Conservation (phyloP, 1,140 invertebrate species). For the Atta cephalotes region DNA sequence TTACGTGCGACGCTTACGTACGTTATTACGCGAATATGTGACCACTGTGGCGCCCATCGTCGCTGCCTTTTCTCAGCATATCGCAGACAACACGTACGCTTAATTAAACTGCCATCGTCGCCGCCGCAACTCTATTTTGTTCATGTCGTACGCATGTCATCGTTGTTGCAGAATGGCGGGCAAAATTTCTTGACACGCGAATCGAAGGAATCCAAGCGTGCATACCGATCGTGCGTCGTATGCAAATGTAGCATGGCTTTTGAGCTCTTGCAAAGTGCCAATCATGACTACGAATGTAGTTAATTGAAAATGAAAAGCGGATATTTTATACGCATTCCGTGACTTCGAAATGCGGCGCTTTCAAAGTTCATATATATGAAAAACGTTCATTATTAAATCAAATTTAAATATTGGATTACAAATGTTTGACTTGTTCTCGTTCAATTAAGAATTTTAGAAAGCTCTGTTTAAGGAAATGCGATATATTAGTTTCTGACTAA, state of each 20-base stretch:
- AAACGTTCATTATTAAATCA: slow-evolving; percentile 14
- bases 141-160: slow-evolving; percentile 17
- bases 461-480: neutral
- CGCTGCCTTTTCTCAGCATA: slow-evolving; percentile 59
- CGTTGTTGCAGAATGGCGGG: slow-evolving; percentile 19
- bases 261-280: slow-evolving; percentile 46
- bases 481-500: slow-evolving; percentile 30
- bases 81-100: slow-evolving; percentile 65
- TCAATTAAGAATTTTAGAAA: slow-evolving; percentile 32
- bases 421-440: neutral
- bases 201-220: slow-evolving; percentile 41
- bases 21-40: slow-evolving; percentile 74
- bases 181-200: slow-evolving; percentile 60
- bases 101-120: slow-evolving; percentile 71
- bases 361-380: neutral
- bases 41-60: slow-evolving; percentile 32
- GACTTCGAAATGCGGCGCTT: neutral
- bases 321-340: slow-evolving; percentile 20
- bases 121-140: slow-evolving; percentile 36
- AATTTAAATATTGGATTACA: slow-evolving; percentile 26
- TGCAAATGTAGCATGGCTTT: slow-evolving; percentile 49
- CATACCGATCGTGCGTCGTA: slow-evolving; percentile 52
- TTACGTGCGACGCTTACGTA: slow-evolving; percentile 78
- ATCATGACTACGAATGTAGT: slow-evolving; percentile 33
- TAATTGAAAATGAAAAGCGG: slow-evolving; percentile 59